A percentile compares a stretch with the other conserved stretches of the same genome.
phyloP scores from a whole-genome alignment of 2,888 invertebrate species.

The Eucera pruinosa region DNA sequence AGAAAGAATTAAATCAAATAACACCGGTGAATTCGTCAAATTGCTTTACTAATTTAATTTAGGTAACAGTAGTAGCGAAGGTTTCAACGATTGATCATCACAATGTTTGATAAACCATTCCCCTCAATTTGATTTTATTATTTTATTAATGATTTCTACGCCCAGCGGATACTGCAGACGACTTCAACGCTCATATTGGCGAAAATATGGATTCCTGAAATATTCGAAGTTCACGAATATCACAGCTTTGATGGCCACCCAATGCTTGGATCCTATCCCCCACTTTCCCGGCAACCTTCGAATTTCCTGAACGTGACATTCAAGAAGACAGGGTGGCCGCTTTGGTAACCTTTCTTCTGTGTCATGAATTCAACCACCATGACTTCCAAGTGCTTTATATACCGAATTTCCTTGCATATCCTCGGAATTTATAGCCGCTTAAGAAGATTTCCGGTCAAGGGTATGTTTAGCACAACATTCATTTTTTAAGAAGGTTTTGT shows the following conservation, averaged over 20 bases:
- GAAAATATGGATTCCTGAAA: neutral
- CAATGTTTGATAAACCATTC: too few relatives aligned
- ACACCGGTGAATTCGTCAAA: neutral
- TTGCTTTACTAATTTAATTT: neutral
- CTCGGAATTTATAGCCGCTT: conserved; percentile 17
- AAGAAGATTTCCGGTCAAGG: neutral
- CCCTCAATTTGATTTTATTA: too few relatives aligned
- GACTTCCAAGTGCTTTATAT: conserved; percentile 7
- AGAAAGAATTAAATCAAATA: neutral
- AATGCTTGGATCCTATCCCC: neutral
- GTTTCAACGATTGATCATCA: neutral
- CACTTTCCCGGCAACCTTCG: conserved; percentile 14
- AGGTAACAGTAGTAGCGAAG: too few relatives aligned
- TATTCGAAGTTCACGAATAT: neutral
- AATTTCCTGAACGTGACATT: conserved; percentile 39
- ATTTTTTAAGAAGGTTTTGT: neutral
- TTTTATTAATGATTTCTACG: too few relatives aligned
- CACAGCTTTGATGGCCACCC: neutral
- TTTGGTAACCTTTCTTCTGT: conserved; percentile 12
- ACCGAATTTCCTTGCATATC: conserved; percentile 26
- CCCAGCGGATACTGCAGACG: too few relatives aligned
- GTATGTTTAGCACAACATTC: conserved; percentile 1
- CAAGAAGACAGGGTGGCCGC: conserved; percentile 6
- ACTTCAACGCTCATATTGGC: neutral
- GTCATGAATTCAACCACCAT: conserved; percentile 19